These are phyloP conservation scores for Venustoraphidia nigricollis DNA, from an alignment of 2,888 invertebrate genomes.

Conservation along the genomic window DNA sequence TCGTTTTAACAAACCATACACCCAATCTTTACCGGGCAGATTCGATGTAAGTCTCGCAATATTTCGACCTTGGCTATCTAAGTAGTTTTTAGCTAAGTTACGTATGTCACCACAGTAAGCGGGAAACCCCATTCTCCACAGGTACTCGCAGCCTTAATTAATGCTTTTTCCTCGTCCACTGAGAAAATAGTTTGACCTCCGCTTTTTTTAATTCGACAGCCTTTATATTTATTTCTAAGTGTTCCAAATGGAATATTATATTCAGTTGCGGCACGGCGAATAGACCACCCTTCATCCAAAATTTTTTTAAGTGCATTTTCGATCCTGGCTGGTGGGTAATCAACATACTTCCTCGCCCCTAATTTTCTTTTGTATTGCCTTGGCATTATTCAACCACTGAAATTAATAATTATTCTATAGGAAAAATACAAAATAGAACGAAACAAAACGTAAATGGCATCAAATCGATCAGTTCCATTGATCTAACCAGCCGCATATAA, in stretches of 20 bases:
- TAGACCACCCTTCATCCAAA: neutral
- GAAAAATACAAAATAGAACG: too few relatives aligned
- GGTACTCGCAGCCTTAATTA: slow-evolving; percentile 4
- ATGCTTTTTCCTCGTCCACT: slow-evolving; percentile 5
- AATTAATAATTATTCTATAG: too few relatives aligned
- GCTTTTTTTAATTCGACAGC: slow-evolving; percentile 3
- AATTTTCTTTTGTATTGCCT: too few relatives aligned
- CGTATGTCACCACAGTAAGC: slow-evolving; percentile 2
- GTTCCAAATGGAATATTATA: slow-evolving; percentile 7
- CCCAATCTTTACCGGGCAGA: slow-evolving; percentile 10
- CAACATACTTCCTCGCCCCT: too few relatives aligned
- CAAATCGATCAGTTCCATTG: too few relatives aligned
- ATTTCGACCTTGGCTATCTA: slow-evolving; percentile 8
- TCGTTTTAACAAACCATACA: slow-evolving; percentile 7
- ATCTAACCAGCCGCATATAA: too few relatives aligned
- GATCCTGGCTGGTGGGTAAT: neutral
- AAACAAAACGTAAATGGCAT: too few relatives aligned
- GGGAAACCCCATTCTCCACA: slow-evolving; percentile 10
- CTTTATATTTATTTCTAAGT: slow-evolving; percentile 6
- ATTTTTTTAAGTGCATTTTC: slow-evolving; percentile 2
- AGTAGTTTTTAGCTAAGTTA: slow-evolving; percentile 11
- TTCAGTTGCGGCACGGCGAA: too few relatives aligned
- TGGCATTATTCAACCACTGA: too few relatives aligned
- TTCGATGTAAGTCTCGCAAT: slow-evolving; percentile 3
- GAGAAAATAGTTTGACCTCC: slow-evolving; percentile 7